Evolutionary conservation across 2,113 vertebrate species (phyloP), one percentile per base, ranked within the genome.

Genomic region (Tretioscincus oriximinensis): DNA sequence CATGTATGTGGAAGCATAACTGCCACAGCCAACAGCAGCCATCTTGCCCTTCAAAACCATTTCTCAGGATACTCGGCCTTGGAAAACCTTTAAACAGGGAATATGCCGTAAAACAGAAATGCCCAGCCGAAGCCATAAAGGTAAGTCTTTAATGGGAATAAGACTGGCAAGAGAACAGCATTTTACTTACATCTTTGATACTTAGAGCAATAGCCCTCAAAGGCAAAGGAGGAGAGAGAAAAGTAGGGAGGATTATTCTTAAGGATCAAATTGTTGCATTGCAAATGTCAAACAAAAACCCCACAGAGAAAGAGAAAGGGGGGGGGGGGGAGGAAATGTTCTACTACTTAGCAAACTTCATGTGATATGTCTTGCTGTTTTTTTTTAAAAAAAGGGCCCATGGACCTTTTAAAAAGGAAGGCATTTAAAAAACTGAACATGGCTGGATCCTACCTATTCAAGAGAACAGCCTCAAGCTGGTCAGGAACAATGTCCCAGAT

Each of bases 111-210:
- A 81, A 85, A 2, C 77, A 14, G 58, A 77, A 75, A 84, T 9
- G 49, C 60, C 65, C 85, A 80, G 8, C 8, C 77, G 63, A 80
- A 80, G 70, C 71, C 90, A 91, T 87, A 89, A 87, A 91, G 90
- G 89, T 87, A 90, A 87, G 85, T 80, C 86, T 92, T 93, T 92
- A 93, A 91, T 92, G 90, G 89, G 88, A 83, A 80, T 88, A 89
- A 88, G 77, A 87, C 88, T 80, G 89, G 91, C 89, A 81, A 83
- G 85, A 86, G 64, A 85, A 90, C 86, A 92, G 90, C 85, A 80
- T 66, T 78, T 76, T 80, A 86, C 73, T 76, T 71, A 86, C 85
- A 86, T 61, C 68, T 86, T 75, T 74, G 72, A 73, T 69, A 81
- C 75, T 81, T 73, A 83, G 81, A 86, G 66, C 81, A 80, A 80